A percentile compares a stretch with the other conserved stretches of the same genome.
These are phyloP conservation scores for Lepidocyrtinus sp. DNA, from an alignment of 2,888 invertebrate species.

Conservation along the genomic window DNA sequence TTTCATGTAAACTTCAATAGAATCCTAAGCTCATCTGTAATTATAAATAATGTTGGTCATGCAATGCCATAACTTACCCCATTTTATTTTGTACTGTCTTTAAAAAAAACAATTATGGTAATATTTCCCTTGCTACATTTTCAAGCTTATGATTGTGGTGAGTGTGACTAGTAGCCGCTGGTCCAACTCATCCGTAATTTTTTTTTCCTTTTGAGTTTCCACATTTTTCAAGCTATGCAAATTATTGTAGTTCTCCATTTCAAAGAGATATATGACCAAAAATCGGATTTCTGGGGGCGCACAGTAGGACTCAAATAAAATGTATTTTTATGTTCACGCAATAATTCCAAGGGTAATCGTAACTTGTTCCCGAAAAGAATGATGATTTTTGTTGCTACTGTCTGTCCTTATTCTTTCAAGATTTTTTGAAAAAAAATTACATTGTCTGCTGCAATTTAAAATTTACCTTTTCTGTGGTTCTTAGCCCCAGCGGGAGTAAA, in stretches of 20 bases:
- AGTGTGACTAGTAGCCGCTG: not conserved
- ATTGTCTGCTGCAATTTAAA: slow-evolving; percentile 33
- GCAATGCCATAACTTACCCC: slow-evolving; percentile 50
- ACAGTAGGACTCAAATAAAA: slow-evolving; percentile 29
- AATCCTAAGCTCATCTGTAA: not conserved
- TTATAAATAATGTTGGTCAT: slow-evolving; percentile 20
- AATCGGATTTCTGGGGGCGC: slow-evolving; percentile 6
- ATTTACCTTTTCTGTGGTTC: slow-evolving; percentile 26
- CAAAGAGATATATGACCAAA: not conserved
- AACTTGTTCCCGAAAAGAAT: no score
- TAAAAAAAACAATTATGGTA: slow-evolving; percentile 46
- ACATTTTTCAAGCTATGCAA: slow-evolving; percentile 13
- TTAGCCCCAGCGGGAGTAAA: slow-evolving; percentile 30
- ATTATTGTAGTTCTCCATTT: slow-evolving; percentile 14
- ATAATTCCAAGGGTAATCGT: slow-evolving; percentile 48
- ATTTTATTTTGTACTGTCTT: slow-evolving; percentile 7
- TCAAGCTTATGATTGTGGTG: no score
- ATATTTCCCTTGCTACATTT: slow-evolving; percentile 14
- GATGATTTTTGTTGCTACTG: not conserved
- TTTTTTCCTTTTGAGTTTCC: not conserved
- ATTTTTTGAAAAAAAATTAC: slow-evolving; percentile 16
- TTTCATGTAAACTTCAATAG: not conserved
- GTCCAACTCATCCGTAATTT: not conserved
- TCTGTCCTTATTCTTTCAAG: slow-evolving; percentile 8
- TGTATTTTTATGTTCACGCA: slow-evolving; percentile 58